Conservation (phyloP, 2,113 vertebrate genomes). For the Vireo altiloquus region DNA sequence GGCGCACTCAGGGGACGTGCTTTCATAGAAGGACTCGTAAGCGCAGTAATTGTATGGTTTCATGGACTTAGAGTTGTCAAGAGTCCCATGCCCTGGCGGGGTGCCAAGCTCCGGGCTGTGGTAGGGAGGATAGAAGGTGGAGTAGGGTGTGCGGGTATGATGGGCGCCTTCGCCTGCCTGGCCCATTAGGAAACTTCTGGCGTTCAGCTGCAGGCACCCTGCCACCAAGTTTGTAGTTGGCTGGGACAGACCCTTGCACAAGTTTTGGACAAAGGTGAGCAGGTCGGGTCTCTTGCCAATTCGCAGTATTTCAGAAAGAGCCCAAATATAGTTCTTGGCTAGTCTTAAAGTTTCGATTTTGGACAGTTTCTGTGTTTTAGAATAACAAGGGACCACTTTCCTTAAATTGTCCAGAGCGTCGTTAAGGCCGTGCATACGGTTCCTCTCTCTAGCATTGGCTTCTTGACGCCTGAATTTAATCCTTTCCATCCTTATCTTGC, state of each 20-base stretch:
- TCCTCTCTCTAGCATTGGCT: conserved; percentile 93
- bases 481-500: conserved; percentile 85
- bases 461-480: conserved; percentile 91
- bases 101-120: conserved; percentile 88
- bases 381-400: conserved; percentile 98
- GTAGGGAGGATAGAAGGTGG: conserved; percentile 88
- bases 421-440: conserved; percentile 95
- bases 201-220: conserved; percentile 97
- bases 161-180: conserved; percentile 88
- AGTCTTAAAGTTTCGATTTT: conserved; percentile 98
- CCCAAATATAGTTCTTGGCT: conserved; percentile 99
- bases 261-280: conserved; percentile 94
- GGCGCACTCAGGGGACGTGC: conserved; percentile 89
- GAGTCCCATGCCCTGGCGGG: conserved; percentile 83
- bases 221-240: conserved; percentile 99
- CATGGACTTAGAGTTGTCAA: conserved; percentile 89
- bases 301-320: conserved; percentile 95
- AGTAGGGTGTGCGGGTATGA: conserved; percentile 85
- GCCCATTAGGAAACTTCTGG: conserved; percentile 93
- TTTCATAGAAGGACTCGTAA: conserved; percentile 95
- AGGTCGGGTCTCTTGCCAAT: conserved; percentile 96
- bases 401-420: conserved; percentile 95
- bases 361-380: conserved; percentile 98
- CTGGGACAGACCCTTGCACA: conserved; percentile 98
- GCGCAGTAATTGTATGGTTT: conserved; percentile 92